A percentile compares a stretch with the other conserved stretches of the same genome.
Evolutionary conservation across 2,888 invertebrate genomes (phyloP).

Genomic region (Iphiclides podalirius): DNA sequence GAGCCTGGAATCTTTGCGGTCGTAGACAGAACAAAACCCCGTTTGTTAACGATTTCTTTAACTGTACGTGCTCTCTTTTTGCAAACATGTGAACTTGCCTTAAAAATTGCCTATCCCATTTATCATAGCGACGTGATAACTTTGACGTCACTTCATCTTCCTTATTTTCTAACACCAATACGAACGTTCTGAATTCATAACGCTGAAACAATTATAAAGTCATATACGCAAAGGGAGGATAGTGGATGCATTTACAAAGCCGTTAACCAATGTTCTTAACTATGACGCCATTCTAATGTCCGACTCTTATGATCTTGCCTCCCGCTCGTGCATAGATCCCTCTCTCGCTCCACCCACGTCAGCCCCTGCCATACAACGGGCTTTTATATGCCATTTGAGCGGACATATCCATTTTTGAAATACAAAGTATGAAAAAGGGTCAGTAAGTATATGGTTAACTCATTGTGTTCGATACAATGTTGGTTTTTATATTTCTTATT

Average conservation of each 20-base stretch:
- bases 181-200: background rate
- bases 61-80: no score
- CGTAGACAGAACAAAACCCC: no score
- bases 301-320: slow-evolving; percentile 46
- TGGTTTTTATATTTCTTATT: no score
- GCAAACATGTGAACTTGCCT: no score
- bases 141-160: no score
- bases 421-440: slow-evolving; percentile 3
- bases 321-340: slow-evolving; percentile 36
- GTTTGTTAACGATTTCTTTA: no score
- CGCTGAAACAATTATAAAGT: slow-evolving; percentile 16
- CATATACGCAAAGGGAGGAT: slow-evolving; percentile 13
- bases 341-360: slow-evolving; percentile 47
- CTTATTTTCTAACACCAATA: no score
- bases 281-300: slow-evolving; percentile 60
- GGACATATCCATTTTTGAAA: slow-evolving; percentile 33
- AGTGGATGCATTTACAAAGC: slow-evolving; percentile 26
- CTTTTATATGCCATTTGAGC: slow-evolving; percentile 38
- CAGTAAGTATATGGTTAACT: background rate
- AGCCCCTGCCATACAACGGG: slow-evolving; percentile 40
- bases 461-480: no score
- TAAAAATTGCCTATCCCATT: no score
- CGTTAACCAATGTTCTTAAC: slow-evolving; percentile 24
- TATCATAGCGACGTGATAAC: no score
- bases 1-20: no score